Evolutionary conservation across 92 coral and sea anemone species (phyloP).

Genomic region (Muricea muricata): DNA sequence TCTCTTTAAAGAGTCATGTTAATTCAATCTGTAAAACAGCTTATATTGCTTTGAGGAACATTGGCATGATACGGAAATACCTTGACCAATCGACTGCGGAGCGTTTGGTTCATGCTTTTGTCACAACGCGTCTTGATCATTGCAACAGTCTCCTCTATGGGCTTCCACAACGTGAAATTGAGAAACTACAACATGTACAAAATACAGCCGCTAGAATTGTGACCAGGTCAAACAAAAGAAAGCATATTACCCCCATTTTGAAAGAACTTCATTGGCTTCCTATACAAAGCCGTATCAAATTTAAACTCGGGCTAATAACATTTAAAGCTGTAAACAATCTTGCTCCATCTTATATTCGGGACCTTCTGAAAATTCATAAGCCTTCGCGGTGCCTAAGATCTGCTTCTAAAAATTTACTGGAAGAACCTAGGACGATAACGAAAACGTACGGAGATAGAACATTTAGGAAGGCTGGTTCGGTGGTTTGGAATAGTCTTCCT

Average conservation of each 20-base stretch:
- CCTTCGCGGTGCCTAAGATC: constrained; percentile 34
- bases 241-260: constrained; percentile 46
- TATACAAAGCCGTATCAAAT: constrained; percentile 30
- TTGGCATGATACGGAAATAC: constrained; percentile 26
- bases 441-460: constrained; percentile 39
- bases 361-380: constrained; percentile 14
- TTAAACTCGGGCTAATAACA: constrained; percentile 11
- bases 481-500: constrained; percentile 9
- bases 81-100: constrained; percentile 15
- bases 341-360: constrained; percentile 35
- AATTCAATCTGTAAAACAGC: constrained; percentile 23
- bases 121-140: constrained; percentile 31
- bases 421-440: constrained; percentile 15
- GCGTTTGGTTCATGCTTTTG: constrained; percentile 28
- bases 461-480: constrained; percentile 7
- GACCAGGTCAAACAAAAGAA: constrained; percentile 17
- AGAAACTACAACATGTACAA: constrained; percentile 31
- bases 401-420: constrained; percentile 21
- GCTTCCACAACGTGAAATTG: not conserved
- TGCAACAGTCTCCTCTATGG: constrained; percentile 40
- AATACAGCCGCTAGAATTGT: constrained; percentile 45
- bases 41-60: constrained; percentile 9
- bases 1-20: constrained; percentile 17
- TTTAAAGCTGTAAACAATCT: constrained; percentile 38
- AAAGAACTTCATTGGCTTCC: constrained; percentile 39